Base-by-base conservation (phyloP, 2,113 vertebrate genomes). In the Lepisosteus osseus region DNA sequence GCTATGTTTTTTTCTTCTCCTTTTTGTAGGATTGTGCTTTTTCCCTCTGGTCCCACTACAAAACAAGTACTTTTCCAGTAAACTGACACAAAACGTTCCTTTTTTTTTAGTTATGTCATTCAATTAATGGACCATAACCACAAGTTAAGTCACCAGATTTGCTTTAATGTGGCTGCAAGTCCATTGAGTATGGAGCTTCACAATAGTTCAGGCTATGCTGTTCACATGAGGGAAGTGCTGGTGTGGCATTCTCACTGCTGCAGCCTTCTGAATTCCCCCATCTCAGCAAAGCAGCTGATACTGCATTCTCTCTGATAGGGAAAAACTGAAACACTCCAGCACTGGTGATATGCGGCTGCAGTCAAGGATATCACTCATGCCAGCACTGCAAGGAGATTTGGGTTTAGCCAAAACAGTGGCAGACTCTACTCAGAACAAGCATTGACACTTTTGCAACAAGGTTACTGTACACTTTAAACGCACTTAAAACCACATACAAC, bases 91-190 rank as follows among this genome's bases (percentile, higher is more conserved):
- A 7, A 56, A 68, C 43, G 54, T 69, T 69, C 15, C 62, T 63
- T 40, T 56, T 68, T 43, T 44, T 12, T 45, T 54, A 7, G 59
- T 45, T 45, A 42, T 13, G 11, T 43, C 41, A 1, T 56, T 57
- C 17, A 6, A 65, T 63, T 43, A 65, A 29, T 44, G 15, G 59
- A 14, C 55, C 55, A 70, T 29, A 1, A 63, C 62, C 67, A 70
- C 67, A 70, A 73, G 71, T 70, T 29, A 44, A 68, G 68, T 67
- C 68, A 70, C 67, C 72, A 67, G 40, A 45, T 55, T 15, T 41
- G 72, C n/a, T 56, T 68, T 56, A 68, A 71, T 74, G 57, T 71
- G 55, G 63, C 68, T 61, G 3, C 13, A 61, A 15, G 59, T 61
- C 14, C 14, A 61, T 15, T 4, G 59, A 61, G 59, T 29, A 29